phyloP scores from a whole-genome alignment of 2,888 invertebrate genomes.

The Calliopum simillimum region DNA sequence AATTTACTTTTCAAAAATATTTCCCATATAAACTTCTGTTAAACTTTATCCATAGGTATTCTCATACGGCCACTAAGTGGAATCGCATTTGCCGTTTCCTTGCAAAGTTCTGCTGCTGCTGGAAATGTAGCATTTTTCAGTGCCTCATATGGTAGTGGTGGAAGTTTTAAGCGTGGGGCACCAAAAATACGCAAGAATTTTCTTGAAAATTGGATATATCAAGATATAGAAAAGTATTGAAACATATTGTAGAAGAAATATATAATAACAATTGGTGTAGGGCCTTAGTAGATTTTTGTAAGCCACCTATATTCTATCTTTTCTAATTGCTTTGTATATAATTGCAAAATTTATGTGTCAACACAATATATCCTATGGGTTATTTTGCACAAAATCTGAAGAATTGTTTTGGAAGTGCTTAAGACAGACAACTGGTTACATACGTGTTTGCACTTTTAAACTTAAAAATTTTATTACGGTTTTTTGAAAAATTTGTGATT shows the following conservation, averaged over 20 bases:
- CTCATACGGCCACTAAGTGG: not conserved
- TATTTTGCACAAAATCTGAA: no score
- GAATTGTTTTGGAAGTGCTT: no score
- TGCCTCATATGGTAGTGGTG: not conserved
- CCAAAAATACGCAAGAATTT: conserved; percentile 49
- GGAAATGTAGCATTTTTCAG: not conserved
- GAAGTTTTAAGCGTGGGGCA: conserved; percentile 1
- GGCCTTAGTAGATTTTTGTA: not conserved
- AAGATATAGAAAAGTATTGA: conserved; percentile 33
- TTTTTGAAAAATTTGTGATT: no score
- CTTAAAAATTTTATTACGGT: no score
- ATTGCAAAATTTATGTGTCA: no score
- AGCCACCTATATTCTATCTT: not conserved
- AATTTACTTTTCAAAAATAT: no score
- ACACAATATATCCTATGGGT: no score
- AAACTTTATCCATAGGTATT: no score
- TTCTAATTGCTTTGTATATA: no score
- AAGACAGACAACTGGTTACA: no score
- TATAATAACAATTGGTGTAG: not conserved
- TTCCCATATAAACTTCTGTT: no score
- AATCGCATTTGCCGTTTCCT: not conserved
- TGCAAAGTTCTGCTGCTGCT: not conserved
- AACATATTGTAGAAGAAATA: not conserved
- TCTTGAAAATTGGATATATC: conserved; percentile 49
- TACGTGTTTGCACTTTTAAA: no score